Evolutionary conservation across 2,797 vertebrate genomes (phyloP).

Genomic region (Bradypodion ventrale): DNA sequence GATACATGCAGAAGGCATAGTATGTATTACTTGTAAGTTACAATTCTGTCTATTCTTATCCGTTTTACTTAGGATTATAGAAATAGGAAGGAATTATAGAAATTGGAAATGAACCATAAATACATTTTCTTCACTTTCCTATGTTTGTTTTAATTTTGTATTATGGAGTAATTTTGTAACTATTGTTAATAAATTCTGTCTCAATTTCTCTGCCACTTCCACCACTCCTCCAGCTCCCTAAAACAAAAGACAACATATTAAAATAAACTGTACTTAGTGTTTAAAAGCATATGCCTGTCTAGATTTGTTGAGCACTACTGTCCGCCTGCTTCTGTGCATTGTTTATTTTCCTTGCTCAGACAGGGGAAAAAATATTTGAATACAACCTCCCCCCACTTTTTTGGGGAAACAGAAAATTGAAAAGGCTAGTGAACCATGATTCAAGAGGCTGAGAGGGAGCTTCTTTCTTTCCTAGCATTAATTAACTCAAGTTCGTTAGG

Average conservation of each 20-base stretch:
- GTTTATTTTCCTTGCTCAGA: conserved; percentile 74
- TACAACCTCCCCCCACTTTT: conserved; percentile 58
- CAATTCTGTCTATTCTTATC: conserved; percentile 56
- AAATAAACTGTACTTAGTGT: neutral
- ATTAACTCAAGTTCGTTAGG: conserved; percentile 78
- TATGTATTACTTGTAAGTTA: conserved; percentile 62
- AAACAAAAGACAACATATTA: neutral
- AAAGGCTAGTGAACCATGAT: conserved; percentile 74
- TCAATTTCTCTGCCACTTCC: neutral
- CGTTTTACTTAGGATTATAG: conserved; percentile 5
- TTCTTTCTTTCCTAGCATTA: conserved; percentile 76
- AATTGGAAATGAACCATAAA: neutral
- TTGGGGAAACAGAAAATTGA: conserved; percentile 67
- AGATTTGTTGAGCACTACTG: conserved; percentile 44
- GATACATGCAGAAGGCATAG: neutral
- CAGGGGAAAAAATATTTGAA: conserved; percentile 74
- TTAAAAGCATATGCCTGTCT: neutral
- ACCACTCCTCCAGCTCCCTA: neutral
- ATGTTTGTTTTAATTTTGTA: neutral
- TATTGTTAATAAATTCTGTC: neutral
- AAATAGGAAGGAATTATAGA: neutral
- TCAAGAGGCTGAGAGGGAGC: conserved; percentile 71
- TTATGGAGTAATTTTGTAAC: neutral
- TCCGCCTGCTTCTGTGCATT: conserved; percentile 54
- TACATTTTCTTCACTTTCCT: neutral